Conservation (phyloP, 2,888 invertebrate genomes). For the Diarsia mendica region DNA sequence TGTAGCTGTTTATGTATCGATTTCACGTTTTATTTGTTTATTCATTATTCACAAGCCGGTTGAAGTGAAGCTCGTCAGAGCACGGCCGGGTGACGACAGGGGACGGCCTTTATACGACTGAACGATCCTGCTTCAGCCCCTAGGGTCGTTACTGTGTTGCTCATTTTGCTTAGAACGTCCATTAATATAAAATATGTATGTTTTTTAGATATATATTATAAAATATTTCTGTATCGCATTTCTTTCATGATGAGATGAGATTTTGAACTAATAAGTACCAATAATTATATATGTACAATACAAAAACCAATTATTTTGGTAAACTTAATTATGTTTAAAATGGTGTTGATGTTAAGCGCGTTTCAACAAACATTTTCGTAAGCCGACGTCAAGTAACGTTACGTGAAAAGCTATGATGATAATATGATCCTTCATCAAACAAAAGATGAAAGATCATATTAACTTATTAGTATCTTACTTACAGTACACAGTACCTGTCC, state of each 20-base stretch:
- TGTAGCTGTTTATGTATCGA: conserved; percentile 16
- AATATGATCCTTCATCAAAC: neutral
- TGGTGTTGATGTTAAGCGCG: neutral
- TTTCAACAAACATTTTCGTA: neutral
- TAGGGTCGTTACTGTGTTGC: conserved; percentile 20
- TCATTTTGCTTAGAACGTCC: conserved; percentile 19
- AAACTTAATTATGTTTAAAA: neutral
- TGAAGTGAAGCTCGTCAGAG: conserved; percentile 26
- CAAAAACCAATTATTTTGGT: neutral
- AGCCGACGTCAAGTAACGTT: neutral
- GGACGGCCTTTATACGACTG: conserved; percentile 34
- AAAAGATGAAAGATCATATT: neutral
- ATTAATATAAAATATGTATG: conserved; percentile 4
- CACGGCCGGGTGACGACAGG: conserved; percentile 13
- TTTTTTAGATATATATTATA: conserved; percentile 9
- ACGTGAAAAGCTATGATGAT: conserved; percentile 2
- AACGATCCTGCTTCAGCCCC: conserved; percentile 20
- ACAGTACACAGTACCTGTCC: neutral
- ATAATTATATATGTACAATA: neutral
- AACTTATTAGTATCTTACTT: neutral
- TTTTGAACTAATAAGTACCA: neutral
- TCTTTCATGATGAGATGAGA: neutral
- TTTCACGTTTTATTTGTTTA: conserved; percentile 38
- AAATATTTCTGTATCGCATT: neutral
- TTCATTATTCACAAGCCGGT: conserved; percentile 34